phyloP scores from a whole-genome alignment of 92 coral and sea anemone genomes.

The Zoanthus gigantus region DNA sequence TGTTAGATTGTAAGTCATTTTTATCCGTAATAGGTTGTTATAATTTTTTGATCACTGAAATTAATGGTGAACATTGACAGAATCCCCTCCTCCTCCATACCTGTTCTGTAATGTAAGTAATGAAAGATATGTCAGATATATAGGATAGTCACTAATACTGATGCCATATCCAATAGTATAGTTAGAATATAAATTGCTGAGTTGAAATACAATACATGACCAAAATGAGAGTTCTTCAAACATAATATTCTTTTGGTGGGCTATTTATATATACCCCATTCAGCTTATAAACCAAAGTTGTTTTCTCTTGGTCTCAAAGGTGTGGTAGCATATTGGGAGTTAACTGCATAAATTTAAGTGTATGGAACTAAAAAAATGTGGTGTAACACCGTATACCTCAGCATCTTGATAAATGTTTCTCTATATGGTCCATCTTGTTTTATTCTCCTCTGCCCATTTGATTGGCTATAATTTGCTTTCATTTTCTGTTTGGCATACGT shows the following conservation, averaged over 20 bases:
- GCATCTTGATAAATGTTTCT: constrained; percentile 41
- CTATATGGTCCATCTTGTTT: constrained; percentile 36
- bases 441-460: constrained; percentile 40
- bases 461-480: constrained; percentile 42
- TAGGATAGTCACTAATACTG: no score
- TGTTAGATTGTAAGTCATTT: no score
- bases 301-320: constrained; percentile 42
- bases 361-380: constrained; percentile 43
- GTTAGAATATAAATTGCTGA: constrained; percentile 50
- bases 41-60: no score
- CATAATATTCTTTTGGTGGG: constrained; percentile 32
- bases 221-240: constrained; percentile 44
- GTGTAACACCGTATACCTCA: constrained; percentile 41
- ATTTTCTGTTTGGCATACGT: constrained; percentile 48
- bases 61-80: no score
- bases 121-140: no score
- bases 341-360: constrained; percentile 35
- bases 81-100: no score
- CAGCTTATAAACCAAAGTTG: constrained; percentile 52
- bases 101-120: no score
- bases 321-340: constrained; percentile 42
- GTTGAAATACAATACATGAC: constrained; percentile 46
- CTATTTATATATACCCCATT: constrained; percentile 41
- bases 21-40: no score
- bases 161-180: constrained; percentile 36